Percentiles rank a stretch among this genome's conserved stretches.
Evolutionary conservation across 2,113 vertebrate species (phyloP).

Genomic region (human (Homo sapiens)): DNA sequence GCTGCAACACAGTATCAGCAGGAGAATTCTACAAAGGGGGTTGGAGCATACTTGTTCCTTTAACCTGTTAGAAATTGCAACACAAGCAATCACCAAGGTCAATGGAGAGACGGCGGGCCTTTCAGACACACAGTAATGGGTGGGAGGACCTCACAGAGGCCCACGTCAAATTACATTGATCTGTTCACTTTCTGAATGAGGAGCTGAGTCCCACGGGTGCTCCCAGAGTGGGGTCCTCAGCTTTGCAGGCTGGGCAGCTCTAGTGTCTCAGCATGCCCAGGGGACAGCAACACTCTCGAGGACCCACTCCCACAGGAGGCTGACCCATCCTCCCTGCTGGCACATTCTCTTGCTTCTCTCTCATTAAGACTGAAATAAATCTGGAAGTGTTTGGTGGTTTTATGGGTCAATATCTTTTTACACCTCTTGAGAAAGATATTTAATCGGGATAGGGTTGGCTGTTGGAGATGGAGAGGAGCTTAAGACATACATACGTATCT

Average conservation of each 20-base stretch:
- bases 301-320: neutral
- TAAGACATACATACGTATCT: neutral
- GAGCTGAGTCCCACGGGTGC: neutral
- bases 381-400: neutral
- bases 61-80: neutral
- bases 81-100: too few species aligned
- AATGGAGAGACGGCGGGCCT: neutral
- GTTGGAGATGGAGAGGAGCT: neutral
- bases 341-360: neutral
- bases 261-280: neutral
- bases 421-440: neutral
- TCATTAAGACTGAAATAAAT: neutral
- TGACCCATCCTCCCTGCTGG: neutral
- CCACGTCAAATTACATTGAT: neutral
- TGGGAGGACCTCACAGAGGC: neutral
- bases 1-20: neutral
- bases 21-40: neutral
- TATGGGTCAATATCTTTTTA: neutral
- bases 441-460: neutral
- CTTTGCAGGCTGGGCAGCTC: neutral
- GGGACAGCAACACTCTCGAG: neutral
- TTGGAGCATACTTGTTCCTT: neutral
- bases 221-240: neutral
- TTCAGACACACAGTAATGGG: neutral
- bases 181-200: neutral